A percentile compares a stretch with the other conserved stretches of the same genome.
Evolutionary conservation across 2,113 vertebrate species (phyloP).

Genomic region (Notarius quadriscutis): DNA sequence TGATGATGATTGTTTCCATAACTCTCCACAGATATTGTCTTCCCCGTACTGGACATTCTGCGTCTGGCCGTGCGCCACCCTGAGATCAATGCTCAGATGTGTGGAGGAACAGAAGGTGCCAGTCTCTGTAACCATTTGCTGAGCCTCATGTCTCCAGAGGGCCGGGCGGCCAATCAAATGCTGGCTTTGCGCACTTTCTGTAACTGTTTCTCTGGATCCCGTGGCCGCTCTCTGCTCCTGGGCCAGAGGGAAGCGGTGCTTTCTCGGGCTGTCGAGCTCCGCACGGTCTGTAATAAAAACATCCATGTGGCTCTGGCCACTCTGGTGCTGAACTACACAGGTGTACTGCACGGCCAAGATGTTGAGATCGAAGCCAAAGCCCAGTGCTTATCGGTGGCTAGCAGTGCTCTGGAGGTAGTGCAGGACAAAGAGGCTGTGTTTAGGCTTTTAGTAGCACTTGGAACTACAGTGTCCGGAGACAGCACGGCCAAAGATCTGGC

Average conservation of each 20-base stretch:
- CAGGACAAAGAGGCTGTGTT: slow-evolving; percentile 95
- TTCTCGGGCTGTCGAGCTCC: slow-evolving; percentile 85
- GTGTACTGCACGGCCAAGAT: slow-evolving; percentile 82
- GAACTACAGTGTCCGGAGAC: slow-evolving; percentile 89
- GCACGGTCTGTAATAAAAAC: slow-evolving; percentile 86
- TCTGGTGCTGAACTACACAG: slow-evolving; percentile 89
- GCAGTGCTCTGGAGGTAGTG: slow-evolving; percentile 88
- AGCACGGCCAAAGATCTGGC: slow-evolving; percentile 87
- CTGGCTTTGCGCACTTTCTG: slow-evolving; percentile 91
- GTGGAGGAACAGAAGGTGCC: slow-evolving; percentile 83
- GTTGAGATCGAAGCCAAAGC: slow-evolving; percentile 91
- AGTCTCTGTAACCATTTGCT: slow-evolving; percentile 87
- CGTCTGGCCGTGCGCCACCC: slow-evolving; percentile 92
- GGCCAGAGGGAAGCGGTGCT: slow-evolving; percentile 86
- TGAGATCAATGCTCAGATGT: slow-evolving; percentile 88
- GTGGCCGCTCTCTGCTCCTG: slow-evolving; percentile 86
- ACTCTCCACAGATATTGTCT: slow-evolving; percentile 84
- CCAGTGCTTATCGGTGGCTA: slow-evolving; percentile 94
- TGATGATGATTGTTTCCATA: not conserved
- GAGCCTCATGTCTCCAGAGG: slow-evolving; percentile 83
- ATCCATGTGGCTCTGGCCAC: slow-evolving; percentile 94
- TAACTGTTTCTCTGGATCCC: slow-evolving; percentile 87
- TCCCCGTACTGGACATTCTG: slow-evolving; percentile 94
- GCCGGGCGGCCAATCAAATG: slow-evolving; percentile 92
- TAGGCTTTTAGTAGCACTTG: slow-evolving; percentile 93